Evolutionary conservation across 35 echinoderm and acorn worm genomes (phyloP).

Genomic region (Patiria miniata): DNA sequence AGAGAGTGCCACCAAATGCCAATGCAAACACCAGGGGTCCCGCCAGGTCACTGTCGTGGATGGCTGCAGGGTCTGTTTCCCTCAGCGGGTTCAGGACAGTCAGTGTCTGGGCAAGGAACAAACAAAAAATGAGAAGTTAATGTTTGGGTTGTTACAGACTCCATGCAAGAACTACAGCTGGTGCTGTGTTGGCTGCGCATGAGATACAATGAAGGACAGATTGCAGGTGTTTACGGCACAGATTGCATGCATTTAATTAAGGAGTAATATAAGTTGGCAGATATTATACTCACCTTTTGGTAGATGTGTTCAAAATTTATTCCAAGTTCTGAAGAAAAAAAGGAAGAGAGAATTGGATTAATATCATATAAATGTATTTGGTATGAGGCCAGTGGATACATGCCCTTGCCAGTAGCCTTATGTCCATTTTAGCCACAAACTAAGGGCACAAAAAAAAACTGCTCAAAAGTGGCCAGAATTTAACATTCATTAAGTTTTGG

Average conservation of each 20-base stretch:
- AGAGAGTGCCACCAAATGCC: conserved; percentile 84
- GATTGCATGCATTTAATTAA: no score
- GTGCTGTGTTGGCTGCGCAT: neutral
- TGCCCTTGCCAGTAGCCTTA: no score
- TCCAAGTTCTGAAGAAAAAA: conserved; percentile 75
- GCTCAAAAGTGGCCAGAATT: no score
- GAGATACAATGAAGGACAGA: neutral
- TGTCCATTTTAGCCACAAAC: no score
- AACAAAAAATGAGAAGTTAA: no score
- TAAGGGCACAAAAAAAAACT: no score
- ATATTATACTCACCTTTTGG: conserved; percentile 68
- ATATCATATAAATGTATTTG: no score
- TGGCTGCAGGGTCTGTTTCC: conserved; percentile 89
- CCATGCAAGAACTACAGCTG: neutral
- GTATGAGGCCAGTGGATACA: no score
- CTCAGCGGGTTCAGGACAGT: conserved; percentile 93
- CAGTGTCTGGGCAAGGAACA: conserved; percentile 69
- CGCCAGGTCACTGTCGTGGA: conserved; percentile 91
- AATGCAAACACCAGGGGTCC: conserved; percentile 93
- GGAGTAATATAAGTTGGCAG: neutral
- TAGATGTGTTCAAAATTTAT: conserved; percentile 99
- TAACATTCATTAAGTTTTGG: no score
- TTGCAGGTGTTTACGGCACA: neutral
- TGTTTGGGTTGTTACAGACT: neutral
- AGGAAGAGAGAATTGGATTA: neutral